phyloP scores from a whole-genome alignment of 1,140 invertebrate genomes.

The Carcinoscorpius rotundicauda region DNA sequence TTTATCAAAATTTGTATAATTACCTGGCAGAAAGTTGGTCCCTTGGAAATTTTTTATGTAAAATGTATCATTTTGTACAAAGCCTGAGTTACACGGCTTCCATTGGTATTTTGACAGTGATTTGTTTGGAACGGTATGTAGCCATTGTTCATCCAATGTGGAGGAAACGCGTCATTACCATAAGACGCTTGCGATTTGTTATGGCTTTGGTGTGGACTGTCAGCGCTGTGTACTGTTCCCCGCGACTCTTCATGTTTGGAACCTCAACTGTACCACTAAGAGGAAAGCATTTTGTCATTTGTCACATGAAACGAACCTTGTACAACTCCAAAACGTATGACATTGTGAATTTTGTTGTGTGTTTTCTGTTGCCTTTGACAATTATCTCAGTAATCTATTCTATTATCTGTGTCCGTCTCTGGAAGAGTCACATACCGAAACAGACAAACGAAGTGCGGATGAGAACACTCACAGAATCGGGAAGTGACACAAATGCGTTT shows the following conservation, averaged over 20 bases:
- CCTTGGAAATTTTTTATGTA: slow-evolving; percentile 65
- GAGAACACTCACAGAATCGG: too few relatives aligned
- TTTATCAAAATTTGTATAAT: slow-evolving; percentile 65
- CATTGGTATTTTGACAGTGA: slow-evolving; percentile 64
- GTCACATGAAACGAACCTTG: slow-evolving; percentile 52
- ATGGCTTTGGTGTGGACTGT: slow-evolving; percentile 59
- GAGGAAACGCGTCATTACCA: slow-evolving; percentile 31
- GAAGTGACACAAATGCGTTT: too few relatives aligned
- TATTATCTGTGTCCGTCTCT: slow-evolving; percentile 55
- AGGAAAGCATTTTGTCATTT: slow-evolving; percentile 38
- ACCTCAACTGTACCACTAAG: slow-evolving; percentile 17
- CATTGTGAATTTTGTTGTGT: slow-evolving; percentile 57
- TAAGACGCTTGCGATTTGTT: slow-evolving; percentile 41
- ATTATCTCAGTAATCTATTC: slow-evolving; percentile 60
- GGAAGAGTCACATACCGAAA: slow-evolving; percentile 30
- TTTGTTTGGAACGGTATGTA: slow-evolving; percentile 67
- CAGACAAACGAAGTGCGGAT: too few relatives aligned
- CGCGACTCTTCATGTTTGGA: slow-evolving; percentile 44
- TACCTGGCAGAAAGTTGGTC: slow-evolving; percentile 62
- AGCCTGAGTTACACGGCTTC: slow-evolving; percentile 66
- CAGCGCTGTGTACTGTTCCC: slow-evolving; percentile 57
- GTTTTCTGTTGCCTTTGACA: slow-evolving; percentile 56
- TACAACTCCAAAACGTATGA: slow-evolving; percentile 62
- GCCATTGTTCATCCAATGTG: slow-evolving; percentile 69
- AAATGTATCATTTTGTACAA: slow-evolving; percentile 70